A percentile compares a stretch with the other conserved stretches of the same genome.
These are phyloP conservation scores for Drosophila guanche DNA, from an alignment of 1,140 invertebrate genomes.

Conservation along the genomic window DNA sequence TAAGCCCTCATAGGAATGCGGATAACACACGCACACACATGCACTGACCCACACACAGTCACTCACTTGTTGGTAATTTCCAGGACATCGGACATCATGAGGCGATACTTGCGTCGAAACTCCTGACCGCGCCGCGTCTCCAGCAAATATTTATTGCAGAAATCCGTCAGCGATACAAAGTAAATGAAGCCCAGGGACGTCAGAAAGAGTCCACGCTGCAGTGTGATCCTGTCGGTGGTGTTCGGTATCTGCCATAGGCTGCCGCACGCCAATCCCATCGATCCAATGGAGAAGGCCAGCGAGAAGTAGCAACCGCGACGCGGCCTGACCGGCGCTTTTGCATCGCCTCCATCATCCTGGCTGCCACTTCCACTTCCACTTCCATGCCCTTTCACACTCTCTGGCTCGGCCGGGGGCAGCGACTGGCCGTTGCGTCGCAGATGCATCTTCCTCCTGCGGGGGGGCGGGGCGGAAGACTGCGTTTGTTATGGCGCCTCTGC, in stretches of 20 bases:
- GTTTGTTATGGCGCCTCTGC: neutral
- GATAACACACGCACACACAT: neutral
- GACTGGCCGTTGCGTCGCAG: slow-evolving; percentile 2
- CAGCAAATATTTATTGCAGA: slow-evolving; percentile 86
- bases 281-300: slow-evolving; percentile 80
- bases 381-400: neutral
- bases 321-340: neutral
- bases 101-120: slow-evolving; percentile 86
- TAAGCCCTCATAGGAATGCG: too few relatives aligned
- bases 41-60: neutral
- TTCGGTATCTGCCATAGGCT: slow-evolving; percentile 79
- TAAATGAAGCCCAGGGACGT: slow-evolving; percentile 86
- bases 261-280: slow-evolving; percentile 79
- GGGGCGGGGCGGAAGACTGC: neutral
- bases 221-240: slow-evolving; percentile 84
- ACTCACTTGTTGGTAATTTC: slow-evolving; percentile 90
- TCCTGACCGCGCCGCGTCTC: slow-evolving; percentile 85
- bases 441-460: slow-evolving; percentile 1
- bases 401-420: too few relatives aligned
- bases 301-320: slow-evolving; percentile 76
- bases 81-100: slow-evolving; percentile 86
- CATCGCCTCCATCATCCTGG: too few relatives aligned
- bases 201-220: slow-evolving; percentile 85
- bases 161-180: slow-evolving; percentile 86
- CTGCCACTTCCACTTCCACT: neutral